Percentiles rank a stretch among this genome's conserved stretches.
These are phyloP conservation scores for Drosophila malerkotliana DNA, from an alignment of 1,140 invertebrate species.

Conservation along the genomic window DNA sequence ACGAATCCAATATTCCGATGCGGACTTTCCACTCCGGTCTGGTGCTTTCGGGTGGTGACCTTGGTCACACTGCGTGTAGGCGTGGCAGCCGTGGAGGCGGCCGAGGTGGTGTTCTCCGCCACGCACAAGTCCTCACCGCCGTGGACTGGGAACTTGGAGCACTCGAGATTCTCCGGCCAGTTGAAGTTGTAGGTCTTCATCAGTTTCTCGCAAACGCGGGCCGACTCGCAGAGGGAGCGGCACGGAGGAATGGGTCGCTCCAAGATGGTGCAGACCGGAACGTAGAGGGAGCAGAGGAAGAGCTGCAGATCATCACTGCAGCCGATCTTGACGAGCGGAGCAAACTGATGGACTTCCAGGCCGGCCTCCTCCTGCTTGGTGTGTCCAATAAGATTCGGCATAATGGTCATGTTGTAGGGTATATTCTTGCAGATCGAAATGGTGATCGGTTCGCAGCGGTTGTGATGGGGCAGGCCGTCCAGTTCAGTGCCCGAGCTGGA, in stretches of 20 bases:
- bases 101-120: conserved; percentile 90
- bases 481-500: conserved; percentile 52
- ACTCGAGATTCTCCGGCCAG: conserved; percentile 97
- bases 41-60: conserved; percentile 73
- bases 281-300: conserved; percentile 98
- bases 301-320: conserved; percentile 97
- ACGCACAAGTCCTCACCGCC: conserved; percentile 91
- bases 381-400: conserved; percentile 97
- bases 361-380: conserved; percentile 97
- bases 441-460: conserved; percentile 95
- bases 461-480: conserved; percentile 85
- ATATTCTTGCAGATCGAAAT: conserved; percentile 96
- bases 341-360: conserved; percentile 96
- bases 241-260: conserved; percentile 96
- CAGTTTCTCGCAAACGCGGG: conserved; percentile 94
- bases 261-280: conserved; percentile 97
- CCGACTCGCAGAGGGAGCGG: conserved; percentile 94
- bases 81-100: conserved; percentile 60
- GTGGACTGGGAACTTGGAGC: conserved; percentile 93
- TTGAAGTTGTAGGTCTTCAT: conserved; percentile 97
- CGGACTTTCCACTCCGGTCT: conserved; percentile 65
- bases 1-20: conserved; percentile 91
- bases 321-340: conserved; percentile 97
- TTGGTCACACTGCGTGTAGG: conserved; percentile 66
- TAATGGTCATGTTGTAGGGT: conserved; percentile 97